Base-by-base conservation (phyloP, 2,888 invertebrate species). In the Melipona beecheii region DNA sequence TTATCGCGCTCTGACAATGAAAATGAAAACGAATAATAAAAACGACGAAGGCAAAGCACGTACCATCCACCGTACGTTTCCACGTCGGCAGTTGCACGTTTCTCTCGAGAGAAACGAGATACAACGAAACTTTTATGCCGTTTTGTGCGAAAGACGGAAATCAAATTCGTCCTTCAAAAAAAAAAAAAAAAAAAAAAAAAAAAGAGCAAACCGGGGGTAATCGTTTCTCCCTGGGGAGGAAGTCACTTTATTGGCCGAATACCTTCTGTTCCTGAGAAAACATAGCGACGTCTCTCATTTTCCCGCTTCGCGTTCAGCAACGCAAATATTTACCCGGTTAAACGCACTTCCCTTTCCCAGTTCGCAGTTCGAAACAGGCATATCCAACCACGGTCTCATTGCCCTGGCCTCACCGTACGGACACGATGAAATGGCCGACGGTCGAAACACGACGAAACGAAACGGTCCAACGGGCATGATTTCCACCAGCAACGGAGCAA, bases 291-390 rank as follows among this genome's bases (percentile, higher is more conserved):
- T 49, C 71, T 70, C 85, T 85, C 86, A 85, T 86, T 85, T 85
- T 76, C 86, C 73, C 78, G 81, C 75, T 81, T 52, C 56, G 56
- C 75, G 78, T 73, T 77, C 75, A 72, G 43, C 78, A 54, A 72
- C 73, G 78, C 85, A 86, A 86, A 86, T 86, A 86, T 86, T 86
- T 86, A 82, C 86, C 17, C 74, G 75, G 66, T 75, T 75, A 70
- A 85, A 78, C 85, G 81, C 77, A 68, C 77, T 72, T 54, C 78
- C 73, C 77, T 50, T 31, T 72, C 36, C 24, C 68, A 43, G 60
- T 6, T 66, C 11, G n/a, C 49, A 19, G 17, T n/a, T n/a, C 31
- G 31, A 58, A 75, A 78, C 75, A 54, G 65, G 50, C 62, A 21
- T 56, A 65, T 15, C 58, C 65, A 36, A 27, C 68, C 5, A n/a